Conservation (phyloP, 2,113 vertebrate genomes). For the Synodontis membranacea region DNA sequence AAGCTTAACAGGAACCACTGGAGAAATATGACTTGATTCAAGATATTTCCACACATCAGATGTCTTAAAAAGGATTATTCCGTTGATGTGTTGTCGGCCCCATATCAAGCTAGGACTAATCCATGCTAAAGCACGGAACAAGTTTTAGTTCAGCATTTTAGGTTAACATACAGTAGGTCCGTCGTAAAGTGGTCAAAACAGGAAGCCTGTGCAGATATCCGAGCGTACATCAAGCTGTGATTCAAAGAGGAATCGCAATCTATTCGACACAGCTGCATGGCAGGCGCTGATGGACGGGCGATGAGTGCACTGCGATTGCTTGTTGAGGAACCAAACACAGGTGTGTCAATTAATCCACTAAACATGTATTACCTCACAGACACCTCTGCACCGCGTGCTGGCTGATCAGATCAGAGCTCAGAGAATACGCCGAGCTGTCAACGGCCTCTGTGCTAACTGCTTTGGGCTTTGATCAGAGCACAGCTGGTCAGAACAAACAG, state of each 20-base stretch:
- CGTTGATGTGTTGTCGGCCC: background rate
- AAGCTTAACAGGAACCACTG: background rate
- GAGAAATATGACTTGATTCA: too few species aligned
- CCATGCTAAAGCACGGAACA: background rate
- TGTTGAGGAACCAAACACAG: conserved; percentile 71
- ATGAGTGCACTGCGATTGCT: conserved; percentile 60
- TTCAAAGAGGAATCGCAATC: conserved; percentile 63
- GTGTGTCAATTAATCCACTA: conserved; percentile 74
- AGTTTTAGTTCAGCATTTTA: background rate
- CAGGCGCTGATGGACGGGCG: conserved; percentile 66
- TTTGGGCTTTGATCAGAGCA: conserved; percentile 71
- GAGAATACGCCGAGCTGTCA: conserved; percentile 62
- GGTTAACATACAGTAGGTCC: background rate
- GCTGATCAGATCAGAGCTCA: conserved; percentile 58
- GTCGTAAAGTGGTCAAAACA: conserved; percentile 16
- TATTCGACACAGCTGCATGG: conserved; percentile 61
- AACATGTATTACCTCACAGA: conserved; percentile 58
- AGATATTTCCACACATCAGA: background rate
- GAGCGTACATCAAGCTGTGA: conserved; percentile 55
- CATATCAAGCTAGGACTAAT: background rate
- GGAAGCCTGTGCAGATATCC: conserved; percentile 38
- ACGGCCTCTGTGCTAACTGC: conserved; percentile 55
- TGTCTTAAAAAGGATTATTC: background rate
- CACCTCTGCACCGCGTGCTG: conserved; percentile 50
- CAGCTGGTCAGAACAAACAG: conserved; percentile 60